Evolutionary conservation across 2,113 vertebrate species (phyloP).

Genomic region (Bubo blakistoni): DNA sequence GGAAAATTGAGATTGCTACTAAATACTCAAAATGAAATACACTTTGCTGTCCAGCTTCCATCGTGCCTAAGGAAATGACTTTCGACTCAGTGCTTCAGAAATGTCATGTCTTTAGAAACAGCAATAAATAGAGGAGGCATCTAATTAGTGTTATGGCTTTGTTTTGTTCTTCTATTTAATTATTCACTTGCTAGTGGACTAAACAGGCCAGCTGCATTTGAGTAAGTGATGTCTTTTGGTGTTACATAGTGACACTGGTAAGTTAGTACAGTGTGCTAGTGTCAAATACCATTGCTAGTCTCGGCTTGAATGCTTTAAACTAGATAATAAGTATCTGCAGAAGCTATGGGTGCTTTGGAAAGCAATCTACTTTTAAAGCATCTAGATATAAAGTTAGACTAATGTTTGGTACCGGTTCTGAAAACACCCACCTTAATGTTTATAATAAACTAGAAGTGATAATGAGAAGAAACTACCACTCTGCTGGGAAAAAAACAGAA

Average conservation of each 20-base stretch:
- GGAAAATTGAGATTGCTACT: constrained; percentile 11
- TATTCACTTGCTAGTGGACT: background rate
- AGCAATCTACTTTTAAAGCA: background rate
- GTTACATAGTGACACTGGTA: background rate
- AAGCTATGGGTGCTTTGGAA: background rate
- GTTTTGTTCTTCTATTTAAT: background rate
- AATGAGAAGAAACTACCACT: background rate
- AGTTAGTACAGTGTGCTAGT: background rate
- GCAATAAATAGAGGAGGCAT: background rate
- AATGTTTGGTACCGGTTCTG: background rate
- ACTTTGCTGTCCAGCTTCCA: background rate
- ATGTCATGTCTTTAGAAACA: background rate
- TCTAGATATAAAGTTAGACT: background rate
- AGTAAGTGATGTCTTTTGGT: background rate
- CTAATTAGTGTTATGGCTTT: background rate
- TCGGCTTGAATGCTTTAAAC: background rate
- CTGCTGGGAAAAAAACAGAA: background rate
- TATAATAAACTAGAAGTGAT: background rate
- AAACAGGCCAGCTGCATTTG: background rate
- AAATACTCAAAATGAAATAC: background rate
- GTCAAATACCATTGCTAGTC: background rate
- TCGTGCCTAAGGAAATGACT: background rate
- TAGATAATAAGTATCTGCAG: background rate
- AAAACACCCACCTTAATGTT: background rate
- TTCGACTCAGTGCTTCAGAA: constrained; percentile 12